Evolutionary conservation across 2,888 invertebrate genomes (phyloP).

Genomic region (Silvanus unidentatus): DNA sequence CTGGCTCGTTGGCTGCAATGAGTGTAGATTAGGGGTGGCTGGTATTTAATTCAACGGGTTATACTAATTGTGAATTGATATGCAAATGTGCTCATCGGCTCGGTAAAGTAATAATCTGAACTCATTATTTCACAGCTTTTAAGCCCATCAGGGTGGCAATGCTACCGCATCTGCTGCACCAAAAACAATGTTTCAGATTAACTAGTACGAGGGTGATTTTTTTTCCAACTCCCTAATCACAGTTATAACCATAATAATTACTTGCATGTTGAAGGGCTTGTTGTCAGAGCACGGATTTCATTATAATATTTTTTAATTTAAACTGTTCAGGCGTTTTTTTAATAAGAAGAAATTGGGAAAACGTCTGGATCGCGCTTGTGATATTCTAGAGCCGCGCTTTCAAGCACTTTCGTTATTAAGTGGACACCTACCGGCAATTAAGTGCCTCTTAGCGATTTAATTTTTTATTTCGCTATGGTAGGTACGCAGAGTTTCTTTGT

Average conservation of each 20-base stretch:
- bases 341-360: no score
- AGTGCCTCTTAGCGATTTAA: no score
- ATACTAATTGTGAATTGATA: constrained; percentile 48
- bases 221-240: constrained; percentile 17
- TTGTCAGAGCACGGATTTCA: background rate
- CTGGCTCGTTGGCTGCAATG: no score
- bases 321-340: no score
- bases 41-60: constrained; percentile 36
- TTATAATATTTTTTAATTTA: no score
- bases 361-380: no score
- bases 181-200: constrained; percentile 37
- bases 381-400: no score
- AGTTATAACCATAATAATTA: constrained; percentile 17
- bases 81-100: constrained; percentile 45
- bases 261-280: background rate
- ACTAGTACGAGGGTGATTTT: constrained; percentile 26
- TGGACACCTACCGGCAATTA: no score
- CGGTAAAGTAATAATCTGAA: constrained; percentile 45
- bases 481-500: no score
- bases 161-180: constrained; percentile 32
- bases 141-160: constrained; percentile 36
- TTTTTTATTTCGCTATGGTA: no score
- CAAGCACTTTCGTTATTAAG: no score
- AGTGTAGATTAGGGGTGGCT: constrained; percentile 2
- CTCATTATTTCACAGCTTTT: constrained; percentile 47